These are phyloP conservation scores for Serinus canaria DNA, from an alignment of 2,113 vertebrate species.

Conservation along the genomic window DNA sequence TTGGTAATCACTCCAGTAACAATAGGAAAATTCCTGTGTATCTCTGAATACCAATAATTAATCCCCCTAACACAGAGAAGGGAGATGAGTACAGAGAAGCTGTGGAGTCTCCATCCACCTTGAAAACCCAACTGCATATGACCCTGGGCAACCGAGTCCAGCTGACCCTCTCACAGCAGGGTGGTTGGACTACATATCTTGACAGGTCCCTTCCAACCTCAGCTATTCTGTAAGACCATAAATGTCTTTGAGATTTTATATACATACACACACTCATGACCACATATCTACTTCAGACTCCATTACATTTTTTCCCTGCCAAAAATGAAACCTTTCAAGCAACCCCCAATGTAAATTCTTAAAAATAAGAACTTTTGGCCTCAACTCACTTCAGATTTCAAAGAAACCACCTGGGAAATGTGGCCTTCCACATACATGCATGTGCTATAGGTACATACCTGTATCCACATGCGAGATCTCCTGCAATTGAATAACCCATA, in stretches of 20 bases:
- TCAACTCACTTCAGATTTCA: not conserved
- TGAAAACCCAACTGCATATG: not conserved
- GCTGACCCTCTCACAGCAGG: not conserved
- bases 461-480: not conserved
- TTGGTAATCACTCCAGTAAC: not conserved
- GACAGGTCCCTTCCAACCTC: not conserved
- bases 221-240: not conserved
- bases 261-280: not conserved
- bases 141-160: not conserved
- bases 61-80: not conserved
- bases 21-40: not conserved
- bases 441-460: rapidly evolving
- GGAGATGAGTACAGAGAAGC: not conserved
- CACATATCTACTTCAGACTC: not conserved
- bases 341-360: not conserved
- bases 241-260: not conserved
- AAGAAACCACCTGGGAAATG: not conserved
- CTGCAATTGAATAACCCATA: not conserved
- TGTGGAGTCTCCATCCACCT: not conserved
- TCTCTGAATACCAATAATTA: not conserved
- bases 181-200: not conserved
- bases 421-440: not conserved
- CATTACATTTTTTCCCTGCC: not conserved
- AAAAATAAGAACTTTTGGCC: not conserved
- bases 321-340: not conserved